Evolutionary conservation across 2,888 invertebrate species (phyloP).

Genomic region (Odontothrips loti): DNA sequence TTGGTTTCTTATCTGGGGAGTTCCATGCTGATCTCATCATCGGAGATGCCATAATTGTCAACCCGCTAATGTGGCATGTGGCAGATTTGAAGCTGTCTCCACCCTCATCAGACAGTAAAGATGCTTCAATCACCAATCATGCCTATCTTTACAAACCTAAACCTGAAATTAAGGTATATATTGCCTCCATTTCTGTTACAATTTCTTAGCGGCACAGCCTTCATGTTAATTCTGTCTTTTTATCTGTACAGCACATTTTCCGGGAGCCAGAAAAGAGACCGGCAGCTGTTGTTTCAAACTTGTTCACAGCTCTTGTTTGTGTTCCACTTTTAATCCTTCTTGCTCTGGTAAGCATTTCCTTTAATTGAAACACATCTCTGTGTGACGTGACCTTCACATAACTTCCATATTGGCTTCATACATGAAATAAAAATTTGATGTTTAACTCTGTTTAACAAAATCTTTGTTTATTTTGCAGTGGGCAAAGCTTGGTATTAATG

Average conservation of each 20-base stretch:
- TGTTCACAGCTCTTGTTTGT: slow-evolving; percentile 80
- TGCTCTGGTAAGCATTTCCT: slow-evolving; percentile 54
- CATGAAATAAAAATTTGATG: background rate
- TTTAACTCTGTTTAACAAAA: background rate
- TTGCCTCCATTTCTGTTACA: background rate
- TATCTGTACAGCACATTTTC: slow-evolving; percentile 68
- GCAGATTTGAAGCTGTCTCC: slow-evolving; percentile 68
- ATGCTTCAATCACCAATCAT: slow-evolving; percentile 32
- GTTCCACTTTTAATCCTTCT: slow-evolving; percentile 79
- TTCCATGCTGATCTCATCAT: slow-evolving; percentile 80
- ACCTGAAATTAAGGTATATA: slow-evolving; percentile 57
- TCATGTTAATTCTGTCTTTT: background rate
- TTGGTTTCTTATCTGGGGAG: slow-evolving; percentile 68
- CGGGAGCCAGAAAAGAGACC: slow-evolving; percentile 89
- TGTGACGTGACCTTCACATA: background rate
- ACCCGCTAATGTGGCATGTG: slow-evolving; percentile 83
- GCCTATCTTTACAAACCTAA: slow-evolving; percentile 54
- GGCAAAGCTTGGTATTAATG: slow-evolving; percentile 80
- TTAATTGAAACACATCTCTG: background rate
- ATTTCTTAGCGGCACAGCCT: background rate
- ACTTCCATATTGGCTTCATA: background rate
- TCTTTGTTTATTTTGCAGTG: slow-evolving; percentile 53
- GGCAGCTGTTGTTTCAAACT: slow-evolving; percentile 77
- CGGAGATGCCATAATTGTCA: slow-evolving; percentile 86
- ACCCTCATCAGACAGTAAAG: slow-evolving; percentile 54